These are phyloP conservation scores for Patella caerulea DNA, from an alignment of 2,888 invertebrate genomes.

Conservation along the genomic window DNA sequence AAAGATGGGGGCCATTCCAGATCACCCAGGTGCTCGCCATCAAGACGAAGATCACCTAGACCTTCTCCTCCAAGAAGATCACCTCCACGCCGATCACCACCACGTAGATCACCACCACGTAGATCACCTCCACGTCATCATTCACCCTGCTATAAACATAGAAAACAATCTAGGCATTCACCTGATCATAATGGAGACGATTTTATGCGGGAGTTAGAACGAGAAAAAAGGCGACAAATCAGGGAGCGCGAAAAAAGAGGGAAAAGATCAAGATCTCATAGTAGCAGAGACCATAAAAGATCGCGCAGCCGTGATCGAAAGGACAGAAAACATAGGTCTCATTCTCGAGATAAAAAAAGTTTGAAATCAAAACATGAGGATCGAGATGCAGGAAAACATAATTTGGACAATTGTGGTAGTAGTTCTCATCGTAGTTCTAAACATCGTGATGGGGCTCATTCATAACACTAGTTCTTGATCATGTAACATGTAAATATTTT, in stretches of 20 bases:
- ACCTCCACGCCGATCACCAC: conserved; percentile 30
- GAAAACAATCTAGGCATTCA: conserved; percentile 29
- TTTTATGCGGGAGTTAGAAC: conserved; percentile 55
- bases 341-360: conserved; percentile 24
- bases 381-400: conserved; percentile 3
- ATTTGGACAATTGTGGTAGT: no score
- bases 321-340: conserved; percentile 39
- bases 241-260: conserved; percentile 42
- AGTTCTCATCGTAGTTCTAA: no score
- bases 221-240: conserved; percentile 57
- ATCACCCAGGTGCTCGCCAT: conserved; percentile 26
- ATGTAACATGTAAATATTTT: no score
- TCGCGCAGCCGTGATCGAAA: conserved; percentile 30
- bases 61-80: conserved; percentile 25
- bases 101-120: conserved; percentile 29
- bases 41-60: conserved; percentile 26
- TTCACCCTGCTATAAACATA: conserved; percentile 28
- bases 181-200: conserved; percentile 38
- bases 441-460: no score
- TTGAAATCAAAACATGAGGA: conserved; percentile 23
- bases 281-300: conserved; percentile 25
- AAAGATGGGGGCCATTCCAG: not conserved
- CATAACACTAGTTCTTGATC: no score
- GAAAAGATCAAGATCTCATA: conserved; percentile 14
- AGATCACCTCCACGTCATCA: conserved; percentile 26